Percentiles rank a stretch among this genome's conserved stretches.
Evolutionary conservation across 2,888 invertebrate genomes (phyloP).

Genomic region (Invenusta paracnida): DNA sequence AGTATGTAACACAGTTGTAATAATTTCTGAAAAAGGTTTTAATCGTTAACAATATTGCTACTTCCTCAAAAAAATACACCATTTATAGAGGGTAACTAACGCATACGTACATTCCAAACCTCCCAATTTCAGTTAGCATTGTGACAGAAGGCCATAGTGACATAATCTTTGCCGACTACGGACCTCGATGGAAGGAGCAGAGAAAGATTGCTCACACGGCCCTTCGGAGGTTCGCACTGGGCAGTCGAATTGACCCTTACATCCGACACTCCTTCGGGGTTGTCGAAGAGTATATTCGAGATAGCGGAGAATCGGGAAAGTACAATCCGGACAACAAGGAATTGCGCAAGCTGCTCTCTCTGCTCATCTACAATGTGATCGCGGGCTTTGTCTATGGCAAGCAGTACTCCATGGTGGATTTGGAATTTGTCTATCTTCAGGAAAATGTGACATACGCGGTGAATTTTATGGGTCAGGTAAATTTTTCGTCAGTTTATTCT

Average conservation of each 20-base stretch:
- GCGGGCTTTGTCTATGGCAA: not conserved
- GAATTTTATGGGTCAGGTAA: too few relatives aligned
- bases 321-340: not conserved
- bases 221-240: not conserved
- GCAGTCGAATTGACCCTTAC: not conserved
- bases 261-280: not conserved
- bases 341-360: not conserved
- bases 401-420: not conserved
- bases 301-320: not conserved
- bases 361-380: not conserved
- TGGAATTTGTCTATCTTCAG: not conserved
- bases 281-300: not conserved
- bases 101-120: too few relatives aligned
- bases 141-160: not conserved
- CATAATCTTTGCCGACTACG: not conserved
- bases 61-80: too few relatives aligned
- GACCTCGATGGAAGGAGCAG: slow-evolving; percentile 6
- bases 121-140: not conserved
- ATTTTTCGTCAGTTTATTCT: too few relatives aligned
- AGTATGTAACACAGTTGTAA: too few relatives aligned
- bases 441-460: too few relatives aligned
- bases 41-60: too few relatives aligned
- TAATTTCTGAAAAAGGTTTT: too few relatives aligned
- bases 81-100: too few relatives aligned
- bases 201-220: not conserved